Evolutionary conservation across 1,140 invertebrate species (phyloP).

Genomic region (Amyelois transitella): DNA sequence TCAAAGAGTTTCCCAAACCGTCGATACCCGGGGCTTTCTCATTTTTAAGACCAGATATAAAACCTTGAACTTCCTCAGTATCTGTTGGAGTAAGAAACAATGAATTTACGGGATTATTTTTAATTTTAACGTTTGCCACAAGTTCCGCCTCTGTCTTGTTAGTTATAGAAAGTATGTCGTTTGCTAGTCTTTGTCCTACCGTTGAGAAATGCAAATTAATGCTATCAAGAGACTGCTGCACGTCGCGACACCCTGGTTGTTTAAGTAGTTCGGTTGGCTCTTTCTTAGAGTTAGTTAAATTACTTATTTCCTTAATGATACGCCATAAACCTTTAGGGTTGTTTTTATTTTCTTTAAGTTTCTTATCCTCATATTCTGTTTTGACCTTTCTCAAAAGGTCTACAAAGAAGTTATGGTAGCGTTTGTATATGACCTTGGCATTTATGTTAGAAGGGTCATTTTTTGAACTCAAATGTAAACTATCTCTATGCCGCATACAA

Average conservation of each 20-base stretch:
- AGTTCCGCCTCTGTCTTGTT: neutral
- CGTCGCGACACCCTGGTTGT: too few species aligned
- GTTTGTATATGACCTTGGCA: neutral
- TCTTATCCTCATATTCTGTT: neutral
- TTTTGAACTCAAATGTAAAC: neutral
- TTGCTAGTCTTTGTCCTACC: neutral
- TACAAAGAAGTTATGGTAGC: slow-evolving; percentile 1
- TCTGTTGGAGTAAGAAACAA: neutral
- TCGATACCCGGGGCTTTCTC: neutral
- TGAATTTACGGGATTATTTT: neutral
- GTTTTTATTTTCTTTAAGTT: neutral
- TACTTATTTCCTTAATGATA: neutral
- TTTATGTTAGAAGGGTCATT: neutral
- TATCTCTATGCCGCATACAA: slow-evolving; percentile 1
- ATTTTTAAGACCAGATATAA: neutral
- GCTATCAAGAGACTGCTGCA: neutral
- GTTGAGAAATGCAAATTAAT: neutral
- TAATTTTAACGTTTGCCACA: neutral
- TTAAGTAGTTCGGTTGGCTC: neutral
- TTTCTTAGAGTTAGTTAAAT: neutral
- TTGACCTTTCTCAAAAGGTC: neutral
- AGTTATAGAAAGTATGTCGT: neutral
- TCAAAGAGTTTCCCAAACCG: neutral
- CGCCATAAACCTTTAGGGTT: neutral
- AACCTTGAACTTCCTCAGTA: neutral